phyloP scores from a whole-genome alignment of 2,797 vertebrate genomes.

The Hephaestus fuliginosus region DNA sequence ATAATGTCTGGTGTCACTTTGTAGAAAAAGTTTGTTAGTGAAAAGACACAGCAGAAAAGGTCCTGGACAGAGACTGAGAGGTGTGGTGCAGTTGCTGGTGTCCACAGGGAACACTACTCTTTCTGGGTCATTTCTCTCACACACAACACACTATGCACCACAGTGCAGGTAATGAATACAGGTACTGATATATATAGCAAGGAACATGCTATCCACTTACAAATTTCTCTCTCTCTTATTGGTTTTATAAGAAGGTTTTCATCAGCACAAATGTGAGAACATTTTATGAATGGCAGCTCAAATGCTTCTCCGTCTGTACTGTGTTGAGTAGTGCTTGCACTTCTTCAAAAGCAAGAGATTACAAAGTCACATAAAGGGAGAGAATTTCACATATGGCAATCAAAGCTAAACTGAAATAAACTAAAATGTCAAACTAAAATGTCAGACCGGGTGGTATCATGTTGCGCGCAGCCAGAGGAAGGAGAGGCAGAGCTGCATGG shows the following conservation, averaged over 20 bases:
- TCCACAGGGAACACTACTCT: slow-evolving; percentile 70
- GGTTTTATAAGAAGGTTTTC: background rate
- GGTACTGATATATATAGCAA: slow-evolving; percentile 26
- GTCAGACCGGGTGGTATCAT: slow-evolving; percentile 65
- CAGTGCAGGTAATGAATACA: slow-evolving; percentile 48
- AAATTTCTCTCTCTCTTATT: background rate
- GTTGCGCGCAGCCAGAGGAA: slow-evolving; percentile 56
- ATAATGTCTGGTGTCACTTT: slow-evolving; percentile 1
- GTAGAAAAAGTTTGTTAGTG: slow-evolving; percentile 9
- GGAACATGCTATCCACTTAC: background rate
- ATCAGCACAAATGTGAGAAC: background rate
- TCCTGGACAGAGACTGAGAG: slow-evolving; percentile 37
- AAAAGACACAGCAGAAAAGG: slow-evolving; percentile 13
- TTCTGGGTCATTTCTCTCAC: slow-evolving; percentile 76
- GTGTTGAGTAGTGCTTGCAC: slow-evolving; percentile 4
- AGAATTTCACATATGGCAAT: slow-evolving; percentile 31
- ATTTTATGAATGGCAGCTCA: slow-evolving; percentile 2
- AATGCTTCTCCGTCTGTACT: slow-evolving; percentile 20
- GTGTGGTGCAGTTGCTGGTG: slow-evolving; percentile 69
- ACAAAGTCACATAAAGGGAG: slow-evolving; percentile 33
- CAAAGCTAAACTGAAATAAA: slow-evolving; percentile 65
- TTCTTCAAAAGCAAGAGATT: slow-evolving; percentile 25
- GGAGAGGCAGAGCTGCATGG: slow-evolving; percentile 40
- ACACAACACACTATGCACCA: slow-evolving; percentile 64
- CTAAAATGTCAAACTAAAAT: slow-evolving; percentile 74